Percentiles rank a stretch among this genome's conserved stretches.
Conservation (phyloP, 2,113 vertebrate genomes). For the Mustelus asterias region DNA sequence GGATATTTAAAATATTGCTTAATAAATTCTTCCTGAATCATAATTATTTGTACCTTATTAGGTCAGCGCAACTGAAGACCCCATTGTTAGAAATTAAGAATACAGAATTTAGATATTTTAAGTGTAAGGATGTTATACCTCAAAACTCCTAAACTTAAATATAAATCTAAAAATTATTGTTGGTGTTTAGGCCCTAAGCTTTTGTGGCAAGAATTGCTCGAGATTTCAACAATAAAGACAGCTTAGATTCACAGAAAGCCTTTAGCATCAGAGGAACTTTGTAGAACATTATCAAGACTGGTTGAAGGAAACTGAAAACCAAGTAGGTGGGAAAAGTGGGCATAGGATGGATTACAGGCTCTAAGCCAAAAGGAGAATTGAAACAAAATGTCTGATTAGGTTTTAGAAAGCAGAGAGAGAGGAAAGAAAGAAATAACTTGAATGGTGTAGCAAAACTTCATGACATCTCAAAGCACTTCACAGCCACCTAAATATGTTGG, state of each 20-base stretch:
- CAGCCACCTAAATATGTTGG: neutral
- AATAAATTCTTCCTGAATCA: too few species aligned
- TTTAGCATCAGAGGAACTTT: neutral
- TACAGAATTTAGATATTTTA: too few species aligned
- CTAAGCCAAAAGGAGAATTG: neutral
- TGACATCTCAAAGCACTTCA: neutral
- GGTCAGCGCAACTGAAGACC: too few species aligned
- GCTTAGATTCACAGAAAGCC: neutral
- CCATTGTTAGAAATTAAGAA: too few species aligned
- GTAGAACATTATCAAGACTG: neutral
- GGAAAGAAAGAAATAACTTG: neutral
- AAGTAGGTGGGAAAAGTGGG: neutral
- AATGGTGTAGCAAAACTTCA: neutral
- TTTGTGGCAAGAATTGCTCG: neutral
- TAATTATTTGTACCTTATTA: too few species aligned
- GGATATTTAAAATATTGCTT: too few species aligned
- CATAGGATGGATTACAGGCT: neutral
- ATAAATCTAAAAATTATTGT: neutral
- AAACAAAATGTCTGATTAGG: neutral
- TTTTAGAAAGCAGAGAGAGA: neutral
- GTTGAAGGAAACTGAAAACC: neutral
- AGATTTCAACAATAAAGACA: neutral
- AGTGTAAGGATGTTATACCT: too few species aligned
- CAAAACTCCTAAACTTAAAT: too few species aligned
- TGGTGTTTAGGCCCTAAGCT: neutral